Conservation (phyloP, 2,797 vertebrate genomes). For the Nyctibius grandis region DNA sequence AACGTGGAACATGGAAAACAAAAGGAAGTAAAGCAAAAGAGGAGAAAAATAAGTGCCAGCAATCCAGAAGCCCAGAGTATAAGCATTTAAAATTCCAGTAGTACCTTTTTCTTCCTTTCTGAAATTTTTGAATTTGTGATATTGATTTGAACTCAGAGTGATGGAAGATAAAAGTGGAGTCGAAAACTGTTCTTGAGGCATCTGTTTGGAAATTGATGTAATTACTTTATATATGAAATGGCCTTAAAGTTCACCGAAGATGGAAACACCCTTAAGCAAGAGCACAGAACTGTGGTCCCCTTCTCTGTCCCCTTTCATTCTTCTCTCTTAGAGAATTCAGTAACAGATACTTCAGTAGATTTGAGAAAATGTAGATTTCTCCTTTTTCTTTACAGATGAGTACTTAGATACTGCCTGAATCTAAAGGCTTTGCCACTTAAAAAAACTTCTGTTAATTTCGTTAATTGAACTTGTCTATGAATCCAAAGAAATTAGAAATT, state of each 20-base stretch:
- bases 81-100: background rate
- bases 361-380: background rate
- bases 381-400: background rate
- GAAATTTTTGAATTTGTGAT: background rate
- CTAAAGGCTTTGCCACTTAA: background rate
- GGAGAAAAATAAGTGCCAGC: background rate
- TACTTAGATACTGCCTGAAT: background rate
- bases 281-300: background rate
- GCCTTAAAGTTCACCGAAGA: background rate
- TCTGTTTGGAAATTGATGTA: background rate
- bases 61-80: background rate
- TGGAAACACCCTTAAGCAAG: background rate
- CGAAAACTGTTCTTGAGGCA: background rate
- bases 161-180: background rate
- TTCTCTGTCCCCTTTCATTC: background rate
- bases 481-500: background rate
- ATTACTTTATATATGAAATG: background rate
- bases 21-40: background rate
- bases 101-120: background rate
- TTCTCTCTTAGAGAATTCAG: background rate
- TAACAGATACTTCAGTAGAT: background rate
- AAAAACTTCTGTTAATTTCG: background rate
- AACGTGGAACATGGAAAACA: background rate
- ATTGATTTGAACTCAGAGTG: background rate
- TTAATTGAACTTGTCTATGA: background rate